phyloP scores from a whole-genome alignment of 2,797 vertebrate species.

The Takifugu rubripes region DNA sequence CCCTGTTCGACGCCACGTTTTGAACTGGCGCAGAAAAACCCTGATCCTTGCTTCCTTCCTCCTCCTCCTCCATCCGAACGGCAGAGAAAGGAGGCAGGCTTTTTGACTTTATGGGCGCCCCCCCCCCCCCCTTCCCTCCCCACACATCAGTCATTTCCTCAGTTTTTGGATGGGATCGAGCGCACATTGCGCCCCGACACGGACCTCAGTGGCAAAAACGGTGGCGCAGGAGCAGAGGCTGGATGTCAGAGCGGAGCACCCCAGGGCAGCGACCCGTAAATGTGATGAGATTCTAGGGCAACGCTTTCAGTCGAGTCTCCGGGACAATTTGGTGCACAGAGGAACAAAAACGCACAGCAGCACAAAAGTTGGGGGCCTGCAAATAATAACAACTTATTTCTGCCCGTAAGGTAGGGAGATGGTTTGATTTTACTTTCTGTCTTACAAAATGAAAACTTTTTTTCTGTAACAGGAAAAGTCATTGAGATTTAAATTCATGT shows the following conservation, averaged over 20 bases:
- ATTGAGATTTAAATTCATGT: not conserved
- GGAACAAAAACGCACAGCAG: conserved; percentile 21
- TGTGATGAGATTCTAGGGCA: conserved; percentile 51
- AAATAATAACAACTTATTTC: conserved; percentile 45
- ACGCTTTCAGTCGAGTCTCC: conserved; percentile 6
- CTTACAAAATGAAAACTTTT: not conserved
- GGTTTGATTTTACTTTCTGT: conserved; percentile 9
- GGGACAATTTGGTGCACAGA: conserved; percentile 44
- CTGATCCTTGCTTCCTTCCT: conserved; percentile 9
- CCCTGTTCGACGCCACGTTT: no score
- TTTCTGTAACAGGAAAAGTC: not conserved
- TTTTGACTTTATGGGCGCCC: conserved; percentile 62
- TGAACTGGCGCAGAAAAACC: no score
- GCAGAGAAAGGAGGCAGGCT: conserved; percentile 60
- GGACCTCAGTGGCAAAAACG: conserved; percentile 42
- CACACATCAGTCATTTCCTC: conserved; percentile 57
- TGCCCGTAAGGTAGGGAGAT: conserved; percentile 59
- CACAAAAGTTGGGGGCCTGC: conserved; percentile 37
- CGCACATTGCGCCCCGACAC: conserved; percentile 51
- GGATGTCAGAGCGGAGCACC: conserved; percentile 46
- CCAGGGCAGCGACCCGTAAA: conserved; percentile 48
- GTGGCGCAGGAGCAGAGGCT: conserved; percentile 51
- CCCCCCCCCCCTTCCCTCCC: conserved; percentile 28
- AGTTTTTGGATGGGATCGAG: conserved; percentile 35
- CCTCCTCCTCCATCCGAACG: conserved; percentile 36